A percentile compares a stretch with the other conserved stretches of the same genome.
phyloP scores from a whole-genome alignment of 2,113 vertebrate species.

The Nothoprocta perdicaria region DNA sequence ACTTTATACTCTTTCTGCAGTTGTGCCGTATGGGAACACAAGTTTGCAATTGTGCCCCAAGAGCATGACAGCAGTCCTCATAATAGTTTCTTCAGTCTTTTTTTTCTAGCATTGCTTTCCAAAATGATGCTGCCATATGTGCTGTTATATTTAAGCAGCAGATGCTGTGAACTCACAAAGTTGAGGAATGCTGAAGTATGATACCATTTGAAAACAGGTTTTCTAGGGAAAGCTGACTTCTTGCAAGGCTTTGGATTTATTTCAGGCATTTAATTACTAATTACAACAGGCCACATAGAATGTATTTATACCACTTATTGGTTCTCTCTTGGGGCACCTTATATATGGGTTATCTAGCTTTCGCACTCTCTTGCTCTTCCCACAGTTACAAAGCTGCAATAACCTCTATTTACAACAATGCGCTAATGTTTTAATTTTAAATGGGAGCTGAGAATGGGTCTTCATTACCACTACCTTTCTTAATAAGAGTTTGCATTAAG shows the following conservation, averaged over 20 bases:
- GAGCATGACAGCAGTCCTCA: conserved; percentile 42
- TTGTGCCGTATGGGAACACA: conserved; percentile 43
- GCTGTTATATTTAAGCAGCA: conserved; percentile 77
- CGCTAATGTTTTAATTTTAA: conserved; percentile 44
- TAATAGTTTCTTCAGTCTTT: conserved; percentile 63
- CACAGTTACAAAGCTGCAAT: neutral
- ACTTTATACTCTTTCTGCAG: conserved; percentile 24
- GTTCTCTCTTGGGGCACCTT: conserved; percentile 54
- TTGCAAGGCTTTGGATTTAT: conserved; percentile 64
- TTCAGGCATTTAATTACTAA: conserved; percentile 62
- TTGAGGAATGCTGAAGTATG: conserved; percentile 68
- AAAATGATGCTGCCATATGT: conserved; percentile 71
- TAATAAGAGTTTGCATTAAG: neutral
- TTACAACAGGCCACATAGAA: conserved; percentile 44
- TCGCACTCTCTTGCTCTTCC: conserved; percentile 34
- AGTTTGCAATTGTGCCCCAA: conserved; percentile 33
- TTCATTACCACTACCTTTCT: neutral
- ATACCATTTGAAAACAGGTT: conserved; percentile 71
- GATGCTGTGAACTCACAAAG: conserved; percentile 71
- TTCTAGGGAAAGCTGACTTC: conserved; percentile 71
- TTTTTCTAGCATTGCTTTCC: conserved; percentile 57
- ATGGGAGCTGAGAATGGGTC: neutral
- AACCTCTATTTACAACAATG: conserved; percentile 11
- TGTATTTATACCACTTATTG: conserved; percentile 35
- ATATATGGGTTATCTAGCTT: conserved; percentile 30